phyloP scores from a whole-genome alignment of 2,797 vertebrate species.

The Halcyon leucocephala region DNA sequence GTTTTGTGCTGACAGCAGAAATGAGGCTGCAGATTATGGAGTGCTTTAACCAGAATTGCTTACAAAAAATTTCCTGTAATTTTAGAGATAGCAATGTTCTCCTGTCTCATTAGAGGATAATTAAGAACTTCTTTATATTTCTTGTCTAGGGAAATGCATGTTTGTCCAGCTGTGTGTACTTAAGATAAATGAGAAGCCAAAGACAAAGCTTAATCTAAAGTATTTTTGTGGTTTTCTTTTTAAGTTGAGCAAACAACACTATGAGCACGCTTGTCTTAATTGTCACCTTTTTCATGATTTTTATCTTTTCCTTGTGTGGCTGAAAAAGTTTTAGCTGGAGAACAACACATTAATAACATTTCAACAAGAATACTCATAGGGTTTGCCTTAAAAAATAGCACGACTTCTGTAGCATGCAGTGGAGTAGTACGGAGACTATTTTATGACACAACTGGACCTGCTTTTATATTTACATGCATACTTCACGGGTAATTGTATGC shows the following conservation, averaged over 20 bases:
- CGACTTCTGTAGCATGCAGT: not conserved
- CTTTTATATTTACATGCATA: not conserved
- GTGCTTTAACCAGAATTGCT: not conserved
- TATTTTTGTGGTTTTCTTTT: not conserved
- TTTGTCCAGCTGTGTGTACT: not conserved
- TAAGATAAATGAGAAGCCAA: not conserved
- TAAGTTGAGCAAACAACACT: not conserved
- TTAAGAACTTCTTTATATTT: not conserved
- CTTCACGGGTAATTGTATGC: not conserved
- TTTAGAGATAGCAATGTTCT: not conserved
- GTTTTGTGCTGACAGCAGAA: not conserved
- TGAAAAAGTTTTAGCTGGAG: not conserved
- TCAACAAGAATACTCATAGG: not conserved
- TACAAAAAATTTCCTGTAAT: not conserved
- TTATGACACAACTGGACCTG: not conserved
- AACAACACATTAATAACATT: not conserved
- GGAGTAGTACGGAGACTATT: not conserved
- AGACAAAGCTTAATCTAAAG: not conserved
- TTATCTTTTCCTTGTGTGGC: not conserved
- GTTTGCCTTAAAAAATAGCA: not conserved
- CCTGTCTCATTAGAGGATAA: not conserved
- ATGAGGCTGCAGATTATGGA: not conserved
- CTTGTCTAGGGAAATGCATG: not conserved
- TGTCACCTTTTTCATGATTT: not conserved
- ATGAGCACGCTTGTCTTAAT: not conserved